phyloP scores from a whole-genome alignment of 1,140 invertebrate species.

The Lepidotrigona ventralis region DNA sequence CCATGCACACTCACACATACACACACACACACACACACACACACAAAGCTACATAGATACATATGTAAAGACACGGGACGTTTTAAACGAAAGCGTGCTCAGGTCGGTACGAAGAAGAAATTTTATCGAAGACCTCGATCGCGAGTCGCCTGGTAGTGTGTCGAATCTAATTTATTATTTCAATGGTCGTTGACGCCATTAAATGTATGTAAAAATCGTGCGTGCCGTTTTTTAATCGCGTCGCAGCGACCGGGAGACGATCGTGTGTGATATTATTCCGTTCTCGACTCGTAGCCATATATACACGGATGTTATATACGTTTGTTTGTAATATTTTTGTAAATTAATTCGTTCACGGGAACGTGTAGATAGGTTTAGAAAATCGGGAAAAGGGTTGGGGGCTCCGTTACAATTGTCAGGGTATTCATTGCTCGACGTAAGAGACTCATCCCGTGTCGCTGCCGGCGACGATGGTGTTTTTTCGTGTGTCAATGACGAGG shows the following conservation, averaged over 20 bases:
- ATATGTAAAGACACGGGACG: not conserved
- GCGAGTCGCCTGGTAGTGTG: not conserved
- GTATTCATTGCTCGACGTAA: constrained; percentile 32
- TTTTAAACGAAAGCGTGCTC: constrained; percentile 48
- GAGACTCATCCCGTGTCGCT: constrained; percentile 18
- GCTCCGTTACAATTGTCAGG: constrained; percentile 21
- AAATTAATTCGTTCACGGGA: constrained; percentile 44
- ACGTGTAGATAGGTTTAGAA: constrained; percentile 42
- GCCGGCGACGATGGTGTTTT: not conserved
- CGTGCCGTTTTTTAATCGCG: not conserved
- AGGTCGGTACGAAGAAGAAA: constrained; percentile 24
- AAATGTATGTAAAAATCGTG: constrained; percentile 9
- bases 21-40: not conserved
- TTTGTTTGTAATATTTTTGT: constrained; percentile 54
- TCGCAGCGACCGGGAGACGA: constrained; percentile 11
- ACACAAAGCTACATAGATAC: not conserved
- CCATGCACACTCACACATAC: constrained; percentile 70
- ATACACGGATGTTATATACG: constrained; percentile 7
- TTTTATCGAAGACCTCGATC: not conserved
- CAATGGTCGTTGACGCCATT: not conserved
- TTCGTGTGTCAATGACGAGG: not conserved
- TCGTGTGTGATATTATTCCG: constrained; percentile 43
- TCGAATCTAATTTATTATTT: constrained; percentile 22
- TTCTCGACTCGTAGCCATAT: constrained; percentile 22
- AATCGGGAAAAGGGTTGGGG: not conserved